phyloP scores from a whole-genome alignment of 2,113 vertebrate genomes.

The Anolis carolinensis region DNA sequence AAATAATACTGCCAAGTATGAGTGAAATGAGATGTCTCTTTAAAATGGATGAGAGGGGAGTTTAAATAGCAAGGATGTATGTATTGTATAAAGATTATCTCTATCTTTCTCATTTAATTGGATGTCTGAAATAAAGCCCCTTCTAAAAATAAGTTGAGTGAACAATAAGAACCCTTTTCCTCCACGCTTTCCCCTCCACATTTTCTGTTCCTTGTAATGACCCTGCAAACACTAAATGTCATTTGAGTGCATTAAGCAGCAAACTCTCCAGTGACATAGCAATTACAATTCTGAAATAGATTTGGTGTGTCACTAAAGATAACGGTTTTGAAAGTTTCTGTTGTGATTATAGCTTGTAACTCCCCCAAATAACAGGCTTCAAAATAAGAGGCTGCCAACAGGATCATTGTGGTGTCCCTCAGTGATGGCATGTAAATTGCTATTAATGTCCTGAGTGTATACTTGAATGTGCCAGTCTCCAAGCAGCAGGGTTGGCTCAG shows the following conservation, averaged over 20 bases:
- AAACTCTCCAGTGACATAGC: slow-evolving; percentile 85
- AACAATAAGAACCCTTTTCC: slow-evolving; percentile 46
- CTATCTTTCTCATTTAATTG: slow-evolving; percentile 23
- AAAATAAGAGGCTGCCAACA: slow-evolving; percentile 97
- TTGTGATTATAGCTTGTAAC: slow-evolving; percentile 94
- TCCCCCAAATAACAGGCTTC: slow-evolving; percentile 98
- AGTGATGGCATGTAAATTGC: slow-evolving; percentile 92
- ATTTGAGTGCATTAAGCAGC: slow-evolving; percentile 84
- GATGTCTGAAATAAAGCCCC: slow-evolving; percentile 27
- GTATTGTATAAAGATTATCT: neutral
- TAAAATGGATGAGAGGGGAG: neutral
- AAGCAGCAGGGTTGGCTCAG: slow-evolving; percentile 82
- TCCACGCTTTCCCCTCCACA: slow-evolving; percentile 6
- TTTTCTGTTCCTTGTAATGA: slow-evolving; percentile 74
- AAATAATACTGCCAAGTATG: neutral
- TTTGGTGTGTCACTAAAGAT: slow-evolving; percentile 89
- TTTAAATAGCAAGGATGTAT: rapidly evolving
- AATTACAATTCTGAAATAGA: slow-evolving; percentile 96
- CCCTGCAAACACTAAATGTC: slow-evolving; percentile 82
- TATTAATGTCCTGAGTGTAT: slow-evolving; percentile 91
- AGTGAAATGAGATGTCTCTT: neutral
- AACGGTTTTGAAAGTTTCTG: slow-evolving; percentile 89
- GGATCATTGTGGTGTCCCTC: slow-evolving; percentile 82
- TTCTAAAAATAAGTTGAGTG: slow-evolving; percentile 51
- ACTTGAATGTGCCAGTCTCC: slow-evolving; percentile 92